Base-by-base conservation (phyloP, 2,888 invertebrate genomes). In the Anticlea derivata region DNA sequence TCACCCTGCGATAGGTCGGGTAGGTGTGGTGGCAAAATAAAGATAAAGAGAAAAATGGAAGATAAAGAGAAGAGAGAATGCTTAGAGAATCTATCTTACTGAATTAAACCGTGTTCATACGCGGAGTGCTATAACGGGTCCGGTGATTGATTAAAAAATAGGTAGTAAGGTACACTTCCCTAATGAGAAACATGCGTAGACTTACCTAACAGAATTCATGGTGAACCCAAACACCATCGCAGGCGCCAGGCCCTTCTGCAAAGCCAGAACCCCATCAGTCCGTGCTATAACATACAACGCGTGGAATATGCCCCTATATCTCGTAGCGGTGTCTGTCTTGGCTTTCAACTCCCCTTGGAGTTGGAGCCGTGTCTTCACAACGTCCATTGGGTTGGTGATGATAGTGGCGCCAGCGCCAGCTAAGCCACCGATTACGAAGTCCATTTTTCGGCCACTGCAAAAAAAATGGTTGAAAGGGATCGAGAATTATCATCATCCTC, bases 331-430 rank as follows among this genome's bases (percentile, higher is more conserved):
- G 92, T 72, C 92, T 5, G 60, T 68, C 46, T 77, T 92, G 0
- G 94, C 92, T 61, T 92, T 91, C 34, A 96, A 75, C 77, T 96
- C 94, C 0, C 94, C 94, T 79, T 98, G 97, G 1, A 98, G 88
- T 77, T 98, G 97, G 75, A 97, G 92, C 0, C 97, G 92, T 7
- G 95, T 97, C 86, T 98, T 98, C 12, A 97, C 85, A 5, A 97
- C 97, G 80, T 98, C 97, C 71, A 97, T 92, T 0, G 97, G 98
- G 76, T 98, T 97, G 4, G 96, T 96, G 66, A 97, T 93, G 38
- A 95, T 86, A 0, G 96, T 95, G 0, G 96, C 96, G 7, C 94
- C 94, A 7, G 94, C 94, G 3, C 95, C 95, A 10, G 95, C 94
- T 4, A 93, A 64, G 0, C 93, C 96, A 6, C 95, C 96, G 39